phyloP scores from a whole-genome alignment of 2,888 invertebrate genomes.

The Adelognathus sp. region DNA sequence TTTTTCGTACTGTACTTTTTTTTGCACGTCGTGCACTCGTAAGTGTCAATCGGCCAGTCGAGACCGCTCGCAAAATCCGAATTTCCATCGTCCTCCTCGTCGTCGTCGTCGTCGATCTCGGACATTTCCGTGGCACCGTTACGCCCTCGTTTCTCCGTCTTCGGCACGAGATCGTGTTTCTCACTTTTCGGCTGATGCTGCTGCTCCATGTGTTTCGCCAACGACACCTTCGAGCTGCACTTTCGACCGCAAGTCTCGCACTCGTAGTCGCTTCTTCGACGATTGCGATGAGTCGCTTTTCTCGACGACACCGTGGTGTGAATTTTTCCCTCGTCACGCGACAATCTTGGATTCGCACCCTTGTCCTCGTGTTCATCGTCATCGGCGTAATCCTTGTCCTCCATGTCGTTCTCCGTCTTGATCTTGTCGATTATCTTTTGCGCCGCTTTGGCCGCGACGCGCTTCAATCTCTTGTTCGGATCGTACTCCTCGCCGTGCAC shows the following conservation, averaged over 20 bases:
- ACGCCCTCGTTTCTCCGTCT: conserved; percentile 50
- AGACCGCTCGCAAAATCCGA: conserved; percentile 77
- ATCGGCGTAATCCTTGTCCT: conserved; percentile 70
- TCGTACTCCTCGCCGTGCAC: conserved; percentile 77
- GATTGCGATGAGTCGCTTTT: conserved; percentile 33
- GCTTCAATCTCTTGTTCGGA: conserved; percentile 77
- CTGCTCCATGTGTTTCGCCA: conserved; percentile 76
- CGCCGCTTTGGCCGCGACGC: conserved; percentile 78
- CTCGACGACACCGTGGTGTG: conserved; percentile 17
- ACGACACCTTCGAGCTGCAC: conserved; percentile 74
- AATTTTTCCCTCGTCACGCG: conserved; percentile 8
- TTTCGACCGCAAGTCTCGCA: conserved; percentile 75
- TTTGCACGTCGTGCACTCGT: conserved; percentile 78
- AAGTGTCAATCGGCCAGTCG: conserved; percentile 79
- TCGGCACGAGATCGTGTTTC: conserved; percentile 15
- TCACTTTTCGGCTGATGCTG: conserved; percentile 77
- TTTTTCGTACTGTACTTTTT: conserved; percentile 79
- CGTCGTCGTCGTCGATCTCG: conserved; percentile 57
- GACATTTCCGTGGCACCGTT: conserved; percentile 46
- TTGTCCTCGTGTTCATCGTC: conserved; percentile 64
- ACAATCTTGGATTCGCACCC: conserved; percentile 18
- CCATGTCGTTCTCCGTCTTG: conserved; percentile 74
- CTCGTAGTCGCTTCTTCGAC: conserved; percentile 64
- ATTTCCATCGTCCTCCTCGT: conserved; percentile 73
- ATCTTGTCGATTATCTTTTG: conserved; percentile 79